Conservation (phyloP, 1,140 invertebrate species). For the Orussus abietinus region DNA sequence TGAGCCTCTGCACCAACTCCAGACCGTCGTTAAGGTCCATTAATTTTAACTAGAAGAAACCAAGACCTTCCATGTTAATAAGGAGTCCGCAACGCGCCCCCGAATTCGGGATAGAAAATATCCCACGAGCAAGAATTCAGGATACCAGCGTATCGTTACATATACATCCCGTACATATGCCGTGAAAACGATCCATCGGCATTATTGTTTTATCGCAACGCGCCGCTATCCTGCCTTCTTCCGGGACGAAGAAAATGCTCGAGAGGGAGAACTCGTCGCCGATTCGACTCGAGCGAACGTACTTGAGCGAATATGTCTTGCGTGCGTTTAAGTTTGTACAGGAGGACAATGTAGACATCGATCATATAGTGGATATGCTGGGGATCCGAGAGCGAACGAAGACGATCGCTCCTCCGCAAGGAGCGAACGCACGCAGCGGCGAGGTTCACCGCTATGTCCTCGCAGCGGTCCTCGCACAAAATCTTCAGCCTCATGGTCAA, state of each 20-base stretch:
- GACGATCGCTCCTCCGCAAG: conserved; percentile 44
- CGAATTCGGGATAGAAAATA: too few species aligned
- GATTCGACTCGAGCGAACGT: too few species aligned
- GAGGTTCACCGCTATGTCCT: conserved; percentile 56
- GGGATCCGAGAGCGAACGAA: conserved; percentile 46
- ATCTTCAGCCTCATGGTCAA: conserved; percentile 55
- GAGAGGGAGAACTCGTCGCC: too few species aligned
- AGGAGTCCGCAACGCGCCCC: too few species aligned
- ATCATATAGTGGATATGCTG: conserved; percentile 53
- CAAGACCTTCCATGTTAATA: too few species aligned
- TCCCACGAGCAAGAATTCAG: too few species aligned
- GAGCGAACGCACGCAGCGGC: conserved; percentile 52
- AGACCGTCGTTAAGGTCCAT: conserved; percentile 51
- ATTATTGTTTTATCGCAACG: too few species aligned
- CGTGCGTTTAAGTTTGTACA: conserved; percentile 56
- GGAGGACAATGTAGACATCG: conserved; percentile 55
- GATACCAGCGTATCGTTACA: too few species aligned
- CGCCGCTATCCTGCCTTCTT: too few species aligned
- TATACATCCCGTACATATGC: too few species aligned
- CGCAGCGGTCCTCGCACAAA: conserved; percentile 56
- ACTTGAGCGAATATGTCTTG: conserved; percentile 56
- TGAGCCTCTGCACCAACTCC: conserved; percentile 49
- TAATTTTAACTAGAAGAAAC: conserved; percentile 49
- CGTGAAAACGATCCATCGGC: too few species aligned
- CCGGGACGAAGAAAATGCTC: too few species aligned